Evolutionary conservation across 2,888 invertebrate genomes (phyloP).

Genomic region (Dilophus febrilis): DNA sequence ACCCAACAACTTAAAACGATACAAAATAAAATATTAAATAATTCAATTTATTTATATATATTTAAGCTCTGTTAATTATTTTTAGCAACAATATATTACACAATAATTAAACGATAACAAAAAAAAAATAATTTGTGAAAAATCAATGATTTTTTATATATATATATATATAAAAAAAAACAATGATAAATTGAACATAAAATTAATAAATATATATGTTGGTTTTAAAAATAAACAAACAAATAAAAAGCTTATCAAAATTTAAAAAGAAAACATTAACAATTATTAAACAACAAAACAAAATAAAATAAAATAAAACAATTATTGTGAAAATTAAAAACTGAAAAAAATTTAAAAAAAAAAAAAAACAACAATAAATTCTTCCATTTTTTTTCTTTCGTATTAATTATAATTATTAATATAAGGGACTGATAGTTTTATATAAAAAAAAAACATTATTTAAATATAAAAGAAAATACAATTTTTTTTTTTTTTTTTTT

Average conservation of each 20-base stretch:
- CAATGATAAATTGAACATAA: slow-evolving; percentile 6
- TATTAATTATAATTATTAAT: not conserved
- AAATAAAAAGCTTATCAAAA: too few species aligned
- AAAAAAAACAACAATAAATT: not conserved
- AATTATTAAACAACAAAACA: not conserved
- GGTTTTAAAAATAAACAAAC: not conserved
- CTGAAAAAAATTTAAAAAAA: not conserved
- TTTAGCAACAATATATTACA: slow-evolving; percentile 13
- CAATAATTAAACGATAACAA: slow-evolving; percentile 5
- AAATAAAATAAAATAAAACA: not conserved
- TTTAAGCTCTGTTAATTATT: slow-evolving; percentile 10
- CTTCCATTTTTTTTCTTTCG: slow-evolving; percentile 2
- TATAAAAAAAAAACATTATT: not conserved
- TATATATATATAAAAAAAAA: slow-evolving; percentile 5
- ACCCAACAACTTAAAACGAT: too few species aligned
- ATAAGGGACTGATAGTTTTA: slow-evolving; percentile 5
- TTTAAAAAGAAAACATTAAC: too few species aligned
- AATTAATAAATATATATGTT: not conserved
- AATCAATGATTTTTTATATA: slow-evolving; percentile 2
- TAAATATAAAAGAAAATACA: not conserved
- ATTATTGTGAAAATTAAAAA: too few species aligned
- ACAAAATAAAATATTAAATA: slow-evolving; percentile 1
- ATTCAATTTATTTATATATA: slow-evolving; percentile 7
- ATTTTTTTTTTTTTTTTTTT: too few species aligned
- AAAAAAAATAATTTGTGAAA: slow-evolving; percentile 4